Conservation (phyloP, 1,140 invertebrate species). For the Yoshiicerus persimilis region DNA sequence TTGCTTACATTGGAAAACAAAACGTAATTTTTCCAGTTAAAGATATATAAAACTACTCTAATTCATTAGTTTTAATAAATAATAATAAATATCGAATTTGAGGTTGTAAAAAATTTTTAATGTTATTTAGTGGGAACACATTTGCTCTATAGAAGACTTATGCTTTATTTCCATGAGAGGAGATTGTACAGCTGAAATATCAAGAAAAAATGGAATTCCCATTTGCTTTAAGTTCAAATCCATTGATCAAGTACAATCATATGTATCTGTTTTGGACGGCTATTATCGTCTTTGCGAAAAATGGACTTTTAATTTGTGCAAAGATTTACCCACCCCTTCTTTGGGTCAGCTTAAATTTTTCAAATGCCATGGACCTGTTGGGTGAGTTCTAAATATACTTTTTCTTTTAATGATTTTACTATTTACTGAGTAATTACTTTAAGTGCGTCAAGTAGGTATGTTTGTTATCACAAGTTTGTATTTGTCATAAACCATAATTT, state of each 20-base stretch:
- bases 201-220: constrained; percentile 74
- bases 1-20: constrained; percentile 62
- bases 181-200: constrained; percentile 73
- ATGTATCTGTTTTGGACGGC: constrained; percentile 79
- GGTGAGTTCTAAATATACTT: constrained; percentile 59
- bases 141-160: constrained; percentile 79
- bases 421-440: background rate
- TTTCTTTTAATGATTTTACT: background rate
- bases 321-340: constrained; percentile 73
- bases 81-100: constrained; percentile 32
- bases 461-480: background rate
- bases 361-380: constrained; percentile 86
- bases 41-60: no score
- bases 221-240: constrained; percentile 70
- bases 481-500: constrained; percentile 40
- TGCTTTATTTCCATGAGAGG: constrained; percentile 73
- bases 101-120: constrained; percentile 29
- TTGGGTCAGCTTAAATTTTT: constrained; percentile 69
- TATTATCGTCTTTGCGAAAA: constrained; percentile 84
- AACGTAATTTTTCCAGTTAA: constrained; percentile 61
- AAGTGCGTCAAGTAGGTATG: background rate
- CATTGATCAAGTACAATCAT: constrained; percentile 67
- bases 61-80: no score
- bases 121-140: constrained; percentile 66
- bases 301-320: constrained; percentile 87